Conservation (phyloP, 2,797 vertebrate species). For the Martes flavigula region DNA sequence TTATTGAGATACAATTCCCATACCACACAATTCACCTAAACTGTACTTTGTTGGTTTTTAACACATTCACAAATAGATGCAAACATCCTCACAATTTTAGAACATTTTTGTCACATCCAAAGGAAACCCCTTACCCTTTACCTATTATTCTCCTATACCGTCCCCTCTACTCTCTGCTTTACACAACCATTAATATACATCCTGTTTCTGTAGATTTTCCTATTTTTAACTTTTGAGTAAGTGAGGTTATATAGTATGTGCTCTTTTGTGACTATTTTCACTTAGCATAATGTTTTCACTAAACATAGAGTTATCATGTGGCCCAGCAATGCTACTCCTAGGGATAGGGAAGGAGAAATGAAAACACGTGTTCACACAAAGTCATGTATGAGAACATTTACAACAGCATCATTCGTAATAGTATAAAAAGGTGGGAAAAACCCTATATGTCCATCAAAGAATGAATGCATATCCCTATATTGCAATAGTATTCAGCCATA, state of each 20-base stretch:
- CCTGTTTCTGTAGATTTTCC: background rate
- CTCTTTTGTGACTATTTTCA: background rate
- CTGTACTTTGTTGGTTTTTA: background rate
- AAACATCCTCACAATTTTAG: background rate
- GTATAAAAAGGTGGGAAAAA: background rate
- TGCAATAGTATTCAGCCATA: background rate
- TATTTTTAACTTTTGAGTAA: background rate
- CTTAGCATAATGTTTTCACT: background rate
- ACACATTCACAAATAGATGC: background rate
- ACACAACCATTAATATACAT: background rate
- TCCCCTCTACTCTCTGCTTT: background rate
- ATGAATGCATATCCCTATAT: background rate
- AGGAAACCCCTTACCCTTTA: background rate
- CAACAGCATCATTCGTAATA: background rate
- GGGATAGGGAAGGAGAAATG: background rate
- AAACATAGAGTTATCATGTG: background rate
- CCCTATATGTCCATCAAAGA: too few relatives aligned
- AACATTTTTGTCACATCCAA: background rate
- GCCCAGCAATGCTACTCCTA: background rate
- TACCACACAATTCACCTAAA: background rate
- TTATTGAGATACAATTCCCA: background rate
- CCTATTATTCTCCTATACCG: background rate
- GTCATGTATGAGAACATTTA: background rate
- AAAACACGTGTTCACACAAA: background rate
- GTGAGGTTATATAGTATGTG: background rate